A percentile compares a stretch with the other conserved stretches of the same genome.
Evolutionary conservation across 2,888 invertebrate species (phyloP).

Genomic region (Lagria hirta): DNA sequence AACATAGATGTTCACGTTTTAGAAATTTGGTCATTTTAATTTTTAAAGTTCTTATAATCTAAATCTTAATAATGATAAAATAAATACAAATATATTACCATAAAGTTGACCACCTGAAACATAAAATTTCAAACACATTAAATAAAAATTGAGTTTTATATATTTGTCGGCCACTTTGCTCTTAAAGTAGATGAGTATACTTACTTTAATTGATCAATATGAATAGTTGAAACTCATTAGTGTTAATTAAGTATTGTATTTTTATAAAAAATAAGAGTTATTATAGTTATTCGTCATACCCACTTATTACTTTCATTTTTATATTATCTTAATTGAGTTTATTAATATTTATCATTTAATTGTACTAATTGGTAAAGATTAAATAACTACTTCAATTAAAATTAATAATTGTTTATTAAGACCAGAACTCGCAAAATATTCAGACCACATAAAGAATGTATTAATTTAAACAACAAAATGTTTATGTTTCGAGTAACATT

Average conservation of each 20-base stretch:
- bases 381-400: conserved; percentile 45
- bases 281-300: too few relatives aligned
- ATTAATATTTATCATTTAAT: conserved; percentile 40
- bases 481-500: too few relatives aligned
- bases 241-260: too few relatives aligned
- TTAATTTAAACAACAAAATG: conserved; percentile 8
- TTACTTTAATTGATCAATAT: too few relatives aligned
- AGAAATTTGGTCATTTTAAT: too few relatives aligned
- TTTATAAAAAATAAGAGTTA: too few relatives aligned
- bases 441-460: conserved; percentile 3
- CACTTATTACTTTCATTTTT: conserved; percentile 19
- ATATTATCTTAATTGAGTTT: conserved; percentile 28
- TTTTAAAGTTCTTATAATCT: too few relatives aligned
- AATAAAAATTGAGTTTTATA: too few relatives aligned
- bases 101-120: conserved; percentile 33
- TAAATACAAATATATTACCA: conserved; percentile 30
- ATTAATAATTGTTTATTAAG: conserved; percentile 46
- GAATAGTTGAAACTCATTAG: background rate
- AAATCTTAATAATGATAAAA: too few relatives aligned
- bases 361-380: conserved; percentile 43
- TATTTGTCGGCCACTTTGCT: too few relatives aligned
- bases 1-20: too few relatives aligned
- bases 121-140: conserved; percentile 34
- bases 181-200: too few relatives aligned
- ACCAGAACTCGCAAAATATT: conserved; percentile 34